Base-by-base conservation (phyloP, 2,797 vertebrate genomes). In the Distichodus sexfasciatus region DNA sequence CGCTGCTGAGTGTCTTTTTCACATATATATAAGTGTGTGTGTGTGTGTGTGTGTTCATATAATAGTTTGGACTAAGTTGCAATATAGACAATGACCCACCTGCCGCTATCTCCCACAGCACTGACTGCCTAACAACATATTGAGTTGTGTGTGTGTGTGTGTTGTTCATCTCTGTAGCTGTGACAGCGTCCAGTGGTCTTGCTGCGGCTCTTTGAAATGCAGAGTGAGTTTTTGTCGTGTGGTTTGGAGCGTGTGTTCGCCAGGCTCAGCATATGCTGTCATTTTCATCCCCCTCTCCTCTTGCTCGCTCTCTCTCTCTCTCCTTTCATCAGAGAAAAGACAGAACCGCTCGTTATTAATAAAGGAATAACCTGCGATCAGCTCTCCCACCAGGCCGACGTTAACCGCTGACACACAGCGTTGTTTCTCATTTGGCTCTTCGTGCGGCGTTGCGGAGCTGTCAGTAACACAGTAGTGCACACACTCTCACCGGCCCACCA, bases 141-240 rank as follows among this genome's bases (percentile, higher is more conserved):
- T 55, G 6, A 4, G n/a, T n/a, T 41, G 21, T 6, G 33, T 36
- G 73, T 40, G 53, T 43, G 73, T 48, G 40, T 17, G 17, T 58
- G 33, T 21, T 17, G 6, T 15, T 7, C 2, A 38, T 15, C 6
- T 43, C 4, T 6, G 10, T 4, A 54, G 68, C 48, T 59, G 59
- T 50, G 66, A 53, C 44, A 15, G 24, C 3, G 69, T 69, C 57
- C 69, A 71, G 69, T 65, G 54, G 51, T 72, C 72, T 66, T 24
- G 48, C 76, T 72, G 76, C 9, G 68, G 14, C 78, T 83, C 87
- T 90, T 90, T 91, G 87, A 91, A 89, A 87, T 90, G 86, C 87
- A 89, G 88, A 90, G 82, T 74, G 47, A 83, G 63, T 65, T 71
- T 72, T 71, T 58, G 64, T 61, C 33, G 62, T 19, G 31, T 23